Base-by-base conservation (phyloP, 2,113 vertebrate species). In the Oncorhynchus keta region DNA sequence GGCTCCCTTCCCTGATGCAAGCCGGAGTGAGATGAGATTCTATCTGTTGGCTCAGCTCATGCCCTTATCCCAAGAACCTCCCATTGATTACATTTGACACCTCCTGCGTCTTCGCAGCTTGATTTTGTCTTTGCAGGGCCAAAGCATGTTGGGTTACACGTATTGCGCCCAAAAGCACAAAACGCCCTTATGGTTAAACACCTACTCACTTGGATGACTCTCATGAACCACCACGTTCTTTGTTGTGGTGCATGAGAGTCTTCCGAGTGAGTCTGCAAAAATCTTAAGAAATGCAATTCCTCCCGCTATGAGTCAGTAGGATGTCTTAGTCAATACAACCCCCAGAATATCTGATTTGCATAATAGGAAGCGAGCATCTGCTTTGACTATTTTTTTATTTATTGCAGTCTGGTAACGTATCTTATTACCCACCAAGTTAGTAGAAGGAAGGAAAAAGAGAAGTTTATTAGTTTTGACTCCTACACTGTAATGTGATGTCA, bases 1-100 rank as follows among this genome's bases (percentile, higher is more conserved):
- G 35, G 20, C 39, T 49, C 22, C 20, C 35, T 48, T n/a, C 20
- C n/a, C n/a, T 49, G 18, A 24, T 65, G 35, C 13, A 66, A 8
- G 14, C 30, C n/a, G 8, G 61, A 51, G 66, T 18, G 48, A 14
- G 64, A 18, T 45, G 64, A 30, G 64, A 24, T 13, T 66, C 11
- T 70, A 49, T 61, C 74, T 69, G 30, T 70, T 74, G 51, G 26
- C 57, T 64, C 13, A 74, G 12, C 18, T 55, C 24, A 76, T 55
- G 16, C 22, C 51, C 39, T 61, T 69, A 61, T 74, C 18, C 24
- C 22, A 55, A n/a, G 73, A 24, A 9, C 45, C 77, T 79, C 35
- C 61, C 16, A 48, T 55, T 77, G 70, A 84, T 83, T 73, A 2
- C 45, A 67, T 51, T 30, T 39, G 55, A 81, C 66, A 20, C n/a